Evolutionary conservation across 2,888 invertebrate species (phyloP).

Genomic region (Philhelius pedissequus): DNA sequence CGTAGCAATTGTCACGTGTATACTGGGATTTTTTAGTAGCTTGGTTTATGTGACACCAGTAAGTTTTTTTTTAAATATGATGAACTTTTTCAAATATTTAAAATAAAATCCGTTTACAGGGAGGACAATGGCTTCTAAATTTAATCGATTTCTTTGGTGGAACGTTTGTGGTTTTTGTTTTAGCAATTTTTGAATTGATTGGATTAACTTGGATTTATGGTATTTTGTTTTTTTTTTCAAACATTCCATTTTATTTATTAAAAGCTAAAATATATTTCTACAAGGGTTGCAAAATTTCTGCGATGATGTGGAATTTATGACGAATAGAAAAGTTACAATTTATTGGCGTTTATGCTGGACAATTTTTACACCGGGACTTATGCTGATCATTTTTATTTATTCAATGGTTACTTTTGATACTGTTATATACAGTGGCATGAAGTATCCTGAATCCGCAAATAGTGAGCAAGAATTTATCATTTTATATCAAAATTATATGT

Average conservation of each 20-base stretch:
- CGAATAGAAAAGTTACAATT: constrained; percentile 82
- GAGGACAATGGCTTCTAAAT: constrained; percentile 82
- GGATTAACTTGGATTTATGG: constrained; percentile 83
- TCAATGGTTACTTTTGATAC: constrained; percentile 82
- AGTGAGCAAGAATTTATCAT: constrained; percentile 78
- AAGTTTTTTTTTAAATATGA: constrained; percentile 74
- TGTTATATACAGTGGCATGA: constrained; percentile 81
- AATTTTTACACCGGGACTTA: constrained; percentile 84
- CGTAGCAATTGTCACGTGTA: constrained; percentile 81
- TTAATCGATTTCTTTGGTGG: constrained; percentile 83
- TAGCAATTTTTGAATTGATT: constrained; percentile 81
- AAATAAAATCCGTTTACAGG: constrained; percentile 75
- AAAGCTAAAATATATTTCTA: background rate
- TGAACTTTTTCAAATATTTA: background rate
- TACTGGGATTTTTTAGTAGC: constrained; percentile 83
- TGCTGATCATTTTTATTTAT: constrained; percentile 85
- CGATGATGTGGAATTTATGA: constrained; percentile 88
- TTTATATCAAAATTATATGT: no score
- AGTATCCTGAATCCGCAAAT: constrained; percentile 82
- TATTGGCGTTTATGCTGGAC: constrained; percentile 91
- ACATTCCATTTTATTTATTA: background rate
- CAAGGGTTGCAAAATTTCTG: constrained; percentile 83
- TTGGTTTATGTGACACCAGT: constrained; percentile 89
- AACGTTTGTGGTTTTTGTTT: constrained; percentile 81
- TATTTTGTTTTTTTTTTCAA: constrained; percentile 65